These are phyloP conservation scores for Troilus luridus DNA, from an alignment of 2,888 invertebrate species.

Conservation along the genomic window DNA sequence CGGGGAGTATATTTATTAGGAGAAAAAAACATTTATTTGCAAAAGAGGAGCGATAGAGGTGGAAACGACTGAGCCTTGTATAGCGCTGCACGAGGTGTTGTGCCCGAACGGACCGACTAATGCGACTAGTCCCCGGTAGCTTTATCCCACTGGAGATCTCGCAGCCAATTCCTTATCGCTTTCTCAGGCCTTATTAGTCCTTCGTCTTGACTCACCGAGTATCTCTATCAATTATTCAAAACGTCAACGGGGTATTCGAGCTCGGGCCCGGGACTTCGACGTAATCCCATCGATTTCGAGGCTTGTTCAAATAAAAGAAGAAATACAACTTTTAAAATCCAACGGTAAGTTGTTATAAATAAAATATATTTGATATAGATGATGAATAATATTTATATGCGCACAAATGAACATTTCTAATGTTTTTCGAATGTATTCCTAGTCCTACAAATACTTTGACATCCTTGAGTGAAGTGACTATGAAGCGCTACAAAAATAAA, in stretches of 20 bases:
- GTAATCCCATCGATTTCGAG: not conserved
- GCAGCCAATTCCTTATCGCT: constrained; percentile 6
- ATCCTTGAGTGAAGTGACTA: not conserved
- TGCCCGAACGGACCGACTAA: not conserved
- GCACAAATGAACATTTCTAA: too few species aligned
- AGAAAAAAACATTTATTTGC: constrained; percentile 47
- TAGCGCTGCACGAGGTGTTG: not conserved
- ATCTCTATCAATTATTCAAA: constrained; percentile 42
- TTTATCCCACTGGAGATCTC: constrained; percentile 13
- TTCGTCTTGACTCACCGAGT: not conserved
- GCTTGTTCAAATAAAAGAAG: not conserved
- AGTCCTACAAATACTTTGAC: not conserved
- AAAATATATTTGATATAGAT: not conserved
- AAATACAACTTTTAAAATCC: not conserved
- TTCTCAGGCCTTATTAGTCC: not conserved
- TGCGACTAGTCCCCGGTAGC: constrained; percentile 37
- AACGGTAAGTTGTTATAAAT: not conserved
- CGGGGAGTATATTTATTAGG: constrained; percentile 16
- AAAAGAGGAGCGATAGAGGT: not conserved
- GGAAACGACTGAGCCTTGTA: constrained; percentile 14
- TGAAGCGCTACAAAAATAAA: constrained; percentile 1
- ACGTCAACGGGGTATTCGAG: constrained; percentile 13
- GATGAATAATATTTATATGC: too few species aligned
- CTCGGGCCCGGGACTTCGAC: not conserved
- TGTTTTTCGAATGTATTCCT: not conserved